phyloP scores from a whole-genome alignment of 2,888 invertebrate species.

The Troides oblongomaculatus region DNA sequence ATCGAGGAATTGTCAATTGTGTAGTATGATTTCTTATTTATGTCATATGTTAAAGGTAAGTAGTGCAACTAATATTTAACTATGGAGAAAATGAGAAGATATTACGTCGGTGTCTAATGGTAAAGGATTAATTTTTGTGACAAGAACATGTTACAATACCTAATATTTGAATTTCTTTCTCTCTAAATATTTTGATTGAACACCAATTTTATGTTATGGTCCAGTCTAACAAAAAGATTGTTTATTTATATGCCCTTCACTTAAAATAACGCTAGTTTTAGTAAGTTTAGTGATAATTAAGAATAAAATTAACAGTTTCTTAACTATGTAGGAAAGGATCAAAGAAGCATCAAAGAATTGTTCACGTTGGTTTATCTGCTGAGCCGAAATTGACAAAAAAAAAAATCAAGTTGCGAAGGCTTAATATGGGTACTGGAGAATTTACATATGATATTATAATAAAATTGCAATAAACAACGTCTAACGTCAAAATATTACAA shows the following conservation, averaged over 20 bases:
- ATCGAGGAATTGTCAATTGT: slow-evolving; percentile 7
- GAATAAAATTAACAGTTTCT: no score
- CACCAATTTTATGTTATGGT: no score
- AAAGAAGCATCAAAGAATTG: no score
- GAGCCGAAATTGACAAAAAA: no score
- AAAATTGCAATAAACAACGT: not conserved
- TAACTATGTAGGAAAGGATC: no score
- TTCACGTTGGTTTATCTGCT: no score
- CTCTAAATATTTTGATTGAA: not conserved
- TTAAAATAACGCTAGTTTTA: no score
- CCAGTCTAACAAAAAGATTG: no score
- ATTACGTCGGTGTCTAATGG: not conserved
- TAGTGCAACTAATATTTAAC: not conserved
- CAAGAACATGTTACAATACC: not conserved
- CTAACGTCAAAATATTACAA: not conserved
- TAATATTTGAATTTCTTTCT: not conserved
- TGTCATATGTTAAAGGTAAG: not conserved
- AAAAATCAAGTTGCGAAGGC: not conserved
- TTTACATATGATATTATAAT: not conserved
- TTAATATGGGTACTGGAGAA: not conserved
- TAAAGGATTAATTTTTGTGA: no score
- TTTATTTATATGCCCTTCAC: no score
- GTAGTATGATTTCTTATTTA: not conserved
- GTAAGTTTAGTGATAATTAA: no score
- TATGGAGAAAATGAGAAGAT: not conserved